Base-by-base conservation (phyloP, 2,888 invertebrate species). In the Cephus rjabovi region DNA sequence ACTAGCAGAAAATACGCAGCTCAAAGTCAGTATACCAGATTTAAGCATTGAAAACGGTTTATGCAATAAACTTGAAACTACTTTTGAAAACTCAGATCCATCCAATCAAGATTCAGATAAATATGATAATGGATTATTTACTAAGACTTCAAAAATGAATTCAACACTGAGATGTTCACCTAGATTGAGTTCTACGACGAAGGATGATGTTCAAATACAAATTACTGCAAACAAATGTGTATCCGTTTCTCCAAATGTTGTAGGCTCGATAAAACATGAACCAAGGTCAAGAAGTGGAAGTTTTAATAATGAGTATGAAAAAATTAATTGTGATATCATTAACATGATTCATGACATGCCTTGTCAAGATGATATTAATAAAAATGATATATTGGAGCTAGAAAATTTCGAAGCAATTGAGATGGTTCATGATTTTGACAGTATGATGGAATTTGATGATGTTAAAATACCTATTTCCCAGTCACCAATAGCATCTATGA, bases 341-440 rank as follows among this genome's bases (percentile, higher is more conserved):
- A 23, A 56, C 6, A 56, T 56, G 56, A 23, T 9, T 9, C 23
- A 23, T 9, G 56, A 56, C 23, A 9, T 2, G 9, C 9, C 23
- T 56, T 6, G 56, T 15, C 23, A 56, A 9, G 56, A 56, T 56
- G 56, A 56, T 23, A 40, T 40, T 6, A 56, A 56, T 9, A 56
- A 23, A 56, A 56, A 56, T 56, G 23, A 56, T 56, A 56, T 56
- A 56, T 23, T 56, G 56, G 9, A 15, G 1, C 23, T 71, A 11
- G 71, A 71, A 33, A 73, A 79, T 1, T 71, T 82, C 35, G 86
- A 87, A 31, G 69, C 76, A 23, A 84, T 84, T 15, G 81, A 84
- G 35, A 40, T 87, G 34, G 75, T 83, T 3, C 84, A 87, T 23
- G 82, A 86, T n/a, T 79, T 85, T 35, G 73, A 83, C 37, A 75